Base-by-base conservation (phyloP, 2,888 invertebrate genomes). In the Ochropleura leucogaster region DNA sequence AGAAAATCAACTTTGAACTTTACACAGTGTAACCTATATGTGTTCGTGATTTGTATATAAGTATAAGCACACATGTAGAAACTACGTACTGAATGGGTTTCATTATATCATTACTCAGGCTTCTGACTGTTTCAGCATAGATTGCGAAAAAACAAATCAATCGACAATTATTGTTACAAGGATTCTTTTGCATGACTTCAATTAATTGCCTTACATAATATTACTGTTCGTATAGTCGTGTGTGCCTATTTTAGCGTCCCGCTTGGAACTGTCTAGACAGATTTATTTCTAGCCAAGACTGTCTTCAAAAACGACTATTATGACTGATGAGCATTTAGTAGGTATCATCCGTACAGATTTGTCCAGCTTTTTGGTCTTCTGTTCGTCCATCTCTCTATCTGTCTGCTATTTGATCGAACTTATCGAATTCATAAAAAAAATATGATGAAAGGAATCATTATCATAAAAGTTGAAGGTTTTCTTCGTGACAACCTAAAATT, bases 91-190 rank as follows among this genome's bases (percentile, higher is more conserved):
- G 42, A 5, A 40, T 60, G 6, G 16, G 16, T 49, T 30, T n/a
- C 60, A 12, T 44, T 44, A 62, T 44, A 66, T 51, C 76, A 85
- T 77, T 87, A 74, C 80, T 80, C 79, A 68, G 85, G 82, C 68
- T 87, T 87, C 89, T 75, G 77, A 87, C 83, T 88, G 85, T 84
- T 84, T 72, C 77, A 78, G 63, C 47, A n/a, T 18, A 68, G 68
- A 79, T 76, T 75, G 63, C 44, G 42, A 30, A 68, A 65, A 79
- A 77, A 67, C 74, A 83, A 83, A 81, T 78, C 67, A 85, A 68
- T 82, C 63, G 47, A 53, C 78, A 46, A 76, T 78, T 71, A 81
- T 79, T 79, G 72, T 72, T 68, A 62, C 59, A 78, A 66, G 77
- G 79, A 72, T 73, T 76, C 71, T 20, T 72, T 51, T 51, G 60